phyloP scores from a whole-genome alignment of 2,888 invertebrate genomes.

The Coelinius sp. region DNA sequence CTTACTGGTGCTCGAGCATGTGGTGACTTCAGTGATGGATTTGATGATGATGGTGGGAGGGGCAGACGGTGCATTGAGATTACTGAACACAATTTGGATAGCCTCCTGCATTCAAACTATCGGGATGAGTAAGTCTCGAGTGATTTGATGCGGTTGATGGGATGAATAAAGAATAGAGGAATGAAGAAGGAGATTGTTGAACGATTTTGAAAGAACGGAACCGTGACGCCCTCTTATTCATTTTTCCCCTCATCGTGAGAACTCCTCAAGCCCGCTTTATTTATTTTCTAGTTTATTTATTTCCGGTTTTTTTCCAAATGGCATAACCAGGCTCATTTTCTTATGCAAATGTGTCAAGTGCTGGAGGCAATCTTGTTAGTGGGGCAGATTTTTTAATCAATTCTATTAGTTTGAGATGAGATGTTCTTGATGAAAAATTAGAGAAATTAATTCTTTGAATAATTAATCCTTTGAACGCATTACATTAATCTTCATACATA shows the following conservation, averaged over 20 bases:
- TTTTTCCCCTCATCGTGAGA: slow-evolving; percentile 35
- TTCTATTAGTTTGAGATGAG: background rate
- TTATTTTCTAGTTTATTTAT: slow-evolving; percentile 4
- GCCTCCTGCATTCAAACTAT: slow-evolving; percentile 54
- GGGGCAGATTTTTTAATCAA: background rate
- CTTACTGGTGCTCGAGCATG: slow-evolving; percentile 53
- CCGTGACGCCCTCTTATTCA: slow-evolving; percentile 39
- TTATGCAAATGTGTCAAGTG: background rate
- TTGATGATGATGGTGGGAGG: slow-evolving; percentile 24
- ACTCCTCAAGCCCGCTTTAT: slow-evolving; percentile 5
- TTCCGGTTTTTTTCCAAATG: background rate
- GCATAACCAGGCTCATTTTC: background rate
- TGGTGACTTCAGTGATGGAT: slow-evolving; percentile 41
- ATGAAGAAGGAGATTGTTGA: background rate
- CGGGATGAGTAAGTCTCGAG: slow-evolving; percentile 55
- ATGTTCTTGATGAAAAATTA: background rate
- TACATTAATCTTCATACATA: background rate
- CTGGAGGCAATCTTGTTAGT: background rate
- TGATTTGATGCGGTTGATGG: background rate
- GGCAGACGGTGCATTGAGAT: slow-evolving; percentile 45
- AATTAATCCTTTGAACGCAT: background rate
- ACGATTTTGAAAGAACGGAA: slow-evolving; percentile 37
- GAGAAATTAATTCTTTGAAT: background rate
- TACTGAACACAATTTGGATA: slow-evolving; percentile 59
- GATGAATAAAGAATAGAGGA: background rate